Conservation (phyloP, 1,140 invertebrate species). For the Drusus annulatus region DNA sequence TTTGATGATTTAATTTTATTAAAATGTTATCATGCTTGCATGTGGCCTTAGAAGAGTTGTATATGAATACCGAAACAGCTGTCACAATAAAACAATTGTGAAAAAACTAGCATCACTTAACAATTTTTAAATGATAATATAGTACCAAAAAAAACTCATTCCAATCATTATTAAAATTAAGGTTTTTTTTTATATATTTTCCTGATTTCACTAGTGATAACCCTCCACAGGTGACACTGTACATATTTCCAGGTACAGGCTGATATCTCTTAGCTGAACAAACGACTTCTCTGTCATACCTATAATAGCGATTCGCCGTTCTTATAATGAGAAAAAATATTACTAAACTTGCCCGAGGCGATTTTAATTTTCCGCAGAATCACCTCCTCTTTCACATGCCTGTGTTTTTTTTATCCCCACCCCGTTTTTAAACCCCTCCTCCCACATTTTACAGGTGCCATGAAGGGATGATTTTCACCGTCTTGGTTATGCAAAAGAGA, state of each 20-base stretch:
- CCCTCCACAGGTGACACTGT: constrained; percentile 28
- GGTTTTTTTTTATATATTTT: not conserved
- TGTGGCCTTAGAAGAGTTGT: too few species aligned
- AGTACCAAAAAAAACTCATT: too few species aligned
- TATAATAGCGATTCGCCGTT: constrained; percentile 53
- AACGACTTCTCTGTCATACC: constrained; percentile 33
- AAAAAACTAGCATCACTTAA: too few species aligned
- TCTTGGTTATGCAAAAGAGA: not conserved
- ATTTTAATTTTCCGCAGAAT: constrained; percentile 59
- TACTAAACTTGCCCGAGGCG: constrained; percentile 58
- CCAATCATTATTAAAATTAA: too few species aligned
- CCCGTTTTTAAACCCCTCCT: not conserved
- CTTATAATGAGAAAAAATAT: constrained; percentile 59
- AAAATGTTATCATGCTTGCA: too few species aligned
- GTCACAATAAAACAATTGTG: too few species aligned
- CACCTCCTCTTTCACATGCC: constrained; percentile 49
- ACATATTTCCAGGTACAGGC: constrained; percentile 38
- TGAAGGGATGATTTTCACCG: constrained; percentile 3
- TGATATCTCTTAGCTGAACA: constrained; percentile 49
- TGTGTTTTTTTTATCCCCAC: constrained; percentile 25
- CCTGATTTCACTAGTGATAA: not conserved
- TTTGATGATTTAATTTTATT: too few species aligned
- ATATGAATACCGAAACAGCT: too few species aligned
- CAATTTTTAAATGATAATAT: too few species aligned
- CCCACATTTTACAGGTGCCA: constrained; percentile 15